These are phyloP conservation scores for Papilio dardanus DNA, from an alignment of 1,140 invertebrate species.

Conservation along the genomic window DNA sequence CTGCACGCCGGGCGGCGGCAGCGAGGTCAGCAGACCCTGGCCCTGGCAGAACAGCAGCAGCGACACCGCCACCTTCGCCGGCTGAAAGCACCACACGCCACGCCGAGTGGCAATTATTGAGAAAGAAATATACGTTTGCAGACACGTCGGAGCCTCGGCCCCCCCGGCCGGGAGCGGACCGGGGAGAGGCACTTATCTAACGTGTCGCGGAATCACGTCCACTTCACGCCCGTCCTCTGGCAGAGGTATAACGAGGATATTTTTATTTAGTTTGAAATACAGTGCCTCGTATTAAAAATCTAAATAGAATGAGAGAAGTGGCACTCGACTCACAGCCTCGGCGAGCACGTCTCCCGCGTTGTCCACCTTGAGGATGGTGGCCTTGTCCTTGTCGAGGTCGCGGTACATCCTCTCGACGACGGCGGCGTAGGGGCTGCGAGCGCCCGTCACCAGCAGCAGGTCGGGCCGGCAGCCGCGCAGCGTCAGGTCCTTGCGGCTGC, in stretches of 20 bases:
- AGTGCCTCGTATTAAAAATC: no score
- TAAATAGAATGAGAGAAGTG: neutral
- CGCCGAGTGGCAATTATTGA: neutral
- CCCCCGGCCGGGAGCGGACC: no score
- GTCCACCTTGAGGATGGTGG: conserved; percentile 92
- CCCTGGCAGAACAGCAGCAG: conserved; percentile 92
- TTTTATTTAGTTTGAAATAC: no score
- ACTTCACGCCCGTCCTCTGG: no score
- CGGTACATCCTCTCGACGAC: conserved; percentile 90
- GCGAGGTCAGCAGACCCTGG: conserved; percentile 88
- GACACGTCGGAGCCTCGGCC: no score
- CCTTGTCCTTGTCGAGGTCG: conserved; percentile 90
- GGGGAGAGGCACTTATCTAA: no score
- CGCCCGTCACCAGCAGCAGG: conserved; percentile 91
- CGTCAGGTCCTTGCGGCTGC: conserved; percentile 88
- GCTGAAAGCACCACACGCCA: conserved; percentile 78
- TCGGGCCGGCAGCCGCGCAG: conserved; percentile 88
- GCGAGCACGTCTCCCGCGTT: conserved; percentile 90
- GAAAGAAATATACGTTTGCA: neutral
- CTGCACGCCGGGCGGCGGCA: conserved; percentile 88
- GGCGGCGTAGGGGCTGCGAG: conserved; percentile 89
- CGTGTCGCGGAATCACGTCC: no score
- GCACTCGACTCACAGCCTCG: conserved; percentile 89
- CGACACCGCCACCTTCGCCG: conserved; percentile 91
- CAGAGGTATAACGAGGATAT: no score